Evolutionary conservation across 2,113 vertebrate genomes (phyloP), one percentile per base, ranked within the genome.

Genomic region (Oreotrochilus melanogaster): DNA sequence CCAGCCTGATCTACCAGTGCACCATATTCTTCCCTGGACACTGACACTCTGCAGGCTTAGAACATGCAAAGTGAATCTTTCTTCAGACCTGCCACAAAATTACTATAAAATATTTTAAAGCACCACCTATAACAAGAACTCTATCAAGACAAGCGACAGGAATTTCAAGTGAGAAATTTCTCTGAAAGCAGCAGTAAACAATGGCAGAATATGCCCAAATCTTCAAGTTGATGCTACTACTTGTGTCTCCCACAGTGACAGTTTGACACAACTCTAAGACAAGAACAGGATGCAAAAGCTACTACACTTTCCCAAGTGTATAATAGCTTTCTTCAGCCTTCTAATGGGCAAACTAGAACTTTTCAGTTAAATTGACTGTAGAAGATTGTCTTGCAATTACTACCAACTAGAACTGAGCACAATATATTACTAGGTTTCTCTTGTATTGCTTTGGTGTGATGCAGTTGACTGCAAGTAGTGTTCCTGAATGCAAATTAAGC

Each of bases 1-100:
- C 14, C 0, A 0, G 11, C 10, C 7, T 87, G 81, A 57, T 14
- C 35, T 9, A 0, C 14, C 14, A 12, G 31, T 73, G 56, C 19
- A 31, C 27, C 7, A 2, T 61, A 67, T 74, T 71, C 57, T n/a
- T 72, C n/a, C 35, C 21, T 71, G 25, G 61, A 78, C 87, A 39
- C 7, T 1, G 56, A 30, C 43, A 4, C 39, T 54, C 28, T 19
- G 35, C 51, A 64, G 43, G 28, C 70, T 72, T 43, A 43, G 56
- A 64, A 62, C 39, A 51, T 1, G 2, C 56, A 48, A 86, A 27
- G 33, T 48, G 19, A 27, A 88, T 37, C 33, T 51, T 56, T 39
- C 64, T 74, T 74, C 86, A 86, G 56, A 42, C 16, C 23, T 62
- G 51, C 16, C 85, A n/a, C 56, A 19, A 30, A 37, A 47, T 75